phyloP scores from a whole-genome alignment of 2,113 vertebrate species.

The Morone saxatilis region DNA sequence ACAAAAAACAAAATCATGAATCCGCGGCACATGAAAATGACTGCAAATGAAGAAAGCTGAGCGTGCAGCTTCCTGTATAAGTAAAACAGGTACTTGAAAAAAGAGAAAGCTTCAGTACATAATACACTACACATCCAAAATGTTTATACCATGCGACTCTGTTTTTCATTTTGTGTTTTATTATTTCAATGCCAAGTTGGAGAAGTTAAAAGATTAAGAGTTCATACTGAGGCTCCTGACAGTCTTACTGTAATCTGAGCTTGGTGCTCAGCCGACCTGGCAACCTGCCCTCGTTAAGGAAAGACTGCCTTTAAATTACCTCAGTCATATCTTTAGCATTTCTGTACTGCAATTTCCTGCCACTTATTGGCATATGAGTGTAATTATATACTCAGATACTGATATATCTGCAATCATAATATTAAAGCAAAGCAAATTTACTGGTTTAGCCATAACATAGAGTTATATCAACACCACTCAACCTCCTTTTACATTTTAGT shows the following conservation, averaged over 20 bases:
- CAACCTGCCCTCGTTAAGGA: not conserved
- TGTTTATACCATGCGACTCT: not conserved
- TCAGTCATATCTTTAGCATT: not conserved
- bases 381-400: not conserved
- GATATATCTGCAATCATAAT: not conserved
- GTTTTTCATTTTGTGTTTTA: slow-evolving; percentile 27
- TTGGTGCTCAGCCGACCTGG: slow-evolving; percentile 5
- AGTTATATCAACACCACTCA: not conserved
- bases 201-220: slow-evolving; percentile 50
- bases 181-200: slow-evolving; percentile 43
- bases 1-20: slow-evolving; percentile 58
- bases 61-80: slow-evolving; percentile 23
- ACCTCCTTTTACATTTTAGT: not conserved
- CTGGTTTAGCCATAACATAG: not conserved
- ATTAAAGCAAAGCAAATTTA: not conserved
- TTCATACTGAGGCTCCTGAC: slow-evolving; percentile 43
- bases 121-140: slow-evolving; percentile 15
- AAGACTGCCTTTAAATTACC: not conserved
- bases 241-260: slow-evolving; percentile 38
- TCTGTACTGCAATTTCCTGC: not conserved
- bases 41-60: slow-evolving; percentile 54
- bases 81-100: slow-evolving; percentile 36
- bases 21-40: slow-evolving; percentile 32
- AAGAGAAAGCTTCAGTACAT: slow-evolving; percentile 10
- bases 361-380: not conserved